phyloP scores from a whole-genome alignment of 2,797 vertebrate genomes.

The Rhyacichthys aspro region DNA sequence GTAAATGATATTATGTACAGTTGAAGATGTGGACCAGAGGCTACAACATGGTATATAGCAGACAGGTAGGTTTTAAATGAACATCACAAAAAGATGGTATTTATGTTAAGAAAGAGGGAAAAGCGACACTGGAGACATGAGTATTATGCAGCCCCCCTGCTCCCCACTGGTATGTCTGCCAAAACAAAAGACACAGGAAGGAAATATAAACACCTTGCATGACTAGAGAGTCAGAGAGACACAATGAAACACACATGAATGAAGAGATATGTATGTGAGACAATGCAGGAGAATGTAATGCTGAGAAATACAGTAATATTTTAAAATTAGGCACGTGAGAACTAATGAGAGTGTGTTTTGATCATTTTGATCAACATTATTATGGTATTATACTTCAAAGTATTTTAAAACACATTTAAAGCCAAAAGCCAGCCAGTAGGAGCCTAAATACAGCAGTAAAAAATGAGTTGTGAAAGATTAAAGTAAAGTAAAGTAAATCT shows the following conservation, averaged over 20 bases:
- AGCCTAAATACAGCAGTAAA: neutral
- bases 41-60: neutral
- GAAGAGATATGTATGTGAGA: neutral
- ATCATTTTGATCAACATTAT: too few relatives aligned
- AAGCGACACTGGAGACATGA: conserved; percentile 26
- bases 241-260: conserved; percentile 38
- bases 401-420: neutral
- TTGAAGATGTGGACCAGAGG: conserved; percentile 4
- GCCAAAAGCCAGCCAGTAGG: neutral
- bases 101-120: conserved; percentile 14
- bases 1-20: neutral
- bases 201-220: conserved; percentile 61
- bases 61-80: too few relatives aligned
- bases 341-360: neutral
- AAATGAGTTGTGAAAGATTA: neutral
- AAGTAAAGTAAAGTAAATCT: too few relatives aligned
- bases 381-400: neutral
- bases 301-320: conserved; percentile 1
- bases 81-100: neutral
- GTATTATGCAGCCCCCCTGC: conserved; percentile 18
- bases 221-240: conserved; percentile 22
- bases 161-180: conserved; percentile 46
- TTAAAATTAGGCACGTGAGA: conserved; percentile 16
- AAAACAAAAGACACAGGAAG: conserved; percentile 71
- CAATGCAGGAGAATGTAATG: conserved; percentile 9